Evolutionary conservation across 1,140 invertebrate genomes (phyloP).

Genomic region (Bactericera cockerelli): DNA sequence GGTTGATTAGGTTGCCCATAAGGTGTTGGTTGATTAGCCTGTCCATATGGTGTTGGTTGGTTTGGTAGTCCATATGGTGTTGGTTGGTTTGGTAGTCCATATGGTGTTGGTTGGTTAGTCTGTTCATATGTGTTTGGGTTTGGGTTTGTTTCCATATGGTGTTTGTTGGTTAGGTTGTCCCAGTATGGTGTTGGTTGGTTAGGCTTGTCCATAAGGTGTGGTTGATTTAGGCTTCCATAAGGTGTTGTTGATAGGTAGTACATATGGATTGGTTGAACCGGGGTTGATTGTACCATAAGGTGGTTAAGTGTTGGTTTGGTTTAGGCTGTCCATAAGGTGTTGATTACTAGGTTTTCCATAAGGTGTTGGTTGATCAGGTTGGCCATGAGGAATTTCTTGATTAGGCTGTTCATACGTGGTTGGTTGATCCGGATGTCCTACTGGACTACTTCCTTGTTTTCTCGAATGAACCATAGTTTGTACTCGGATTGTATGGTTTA

Average conservation of each 20-base stretch:
- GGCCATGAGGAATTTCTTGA: not conserved
- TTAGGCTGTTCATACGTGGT: not conserved
- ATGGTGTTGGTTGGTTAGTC: not conserved
- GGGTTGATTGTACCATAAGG: too few species aligned
- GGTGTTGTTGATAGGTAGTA: not conserved
- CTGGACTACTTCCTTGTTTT: not conserved
- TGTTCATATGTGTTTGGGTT: not conserved
- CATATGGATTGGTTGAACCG: too few species aligned
- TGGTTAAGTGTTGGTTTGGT: too few species aligned
- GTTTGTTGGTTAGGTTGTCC: not conserved
- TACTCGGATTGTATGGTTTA: not conserved
- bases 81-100: not conserved
- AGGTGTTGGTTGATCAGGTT: not conserved
- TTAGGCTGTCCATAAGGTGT: not conserved
- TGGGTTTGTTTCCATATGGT: not conserved
- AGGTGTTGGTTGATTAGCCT: not conserved
- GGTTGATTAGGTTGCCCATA: not conserved
- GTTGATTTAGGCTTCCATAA: not conserved
- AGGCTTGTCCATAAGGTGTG: not conserved
- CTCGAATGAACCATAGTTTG: not conserved
- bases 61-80: not conserved
- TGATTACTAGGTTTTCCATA: not conserved
- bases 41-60: not conserved
- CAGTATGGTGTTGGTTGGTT: slow-evolving; percentile 10
- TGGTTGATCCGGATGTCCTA: not conserved